Evolutionary conservation across 2,888 invertebrate species (phyloP).

Genomic region (Morinoia aosen): DNA sequence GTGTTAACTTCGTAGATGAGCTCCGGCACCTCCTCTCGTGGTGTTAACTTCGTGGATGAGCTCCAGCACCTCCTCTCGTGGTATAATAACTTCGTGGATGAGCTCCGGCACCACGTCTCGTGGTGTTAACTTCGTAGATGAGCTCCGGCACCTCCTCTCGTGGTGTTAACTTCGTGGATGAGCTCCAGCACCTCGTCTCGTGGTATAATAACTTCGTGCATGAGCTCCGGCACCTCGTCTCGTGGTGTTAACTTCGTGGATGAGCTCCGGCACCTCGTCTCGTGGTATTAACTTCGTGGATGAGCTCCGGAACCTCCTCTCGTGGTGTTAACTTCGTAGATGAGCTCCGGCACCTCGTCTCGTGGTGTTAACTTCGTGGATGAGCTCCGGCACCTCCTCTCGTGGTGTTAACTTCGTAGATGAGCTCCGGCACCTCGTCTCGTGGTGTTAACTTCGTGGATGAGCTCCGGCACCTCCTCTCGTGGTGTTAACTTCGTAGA

Average conservation of each 20-base stretch:
- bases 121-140: not conserved
- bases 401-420: too few relatives aligned
- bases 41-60: not conserved
- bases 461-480: too few relatives aligned
- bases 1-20: not conserved
- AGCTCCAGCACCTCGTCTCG: not conserved
- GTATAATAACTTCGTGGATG: not conserved
- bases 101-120: not conserved
- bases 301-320: too few relatives aligned
- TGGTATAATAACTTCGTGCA: not conserved
- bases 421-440: not conserved
- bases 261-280: not conserved
- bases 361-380: not conserved
- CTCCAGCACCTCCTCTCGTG: not conserved
- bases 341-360: not conserved
- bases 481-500: too few relatives aligned
- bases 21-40: not conserved
- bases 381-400: too few relatives aligned
- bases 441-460: not conserved
- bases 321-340: too few relatives aligned
- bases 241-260: too few relatives aligned
- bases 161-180: not conserved
- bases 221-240: too few relatives aligned
- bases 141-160: too few relatives aligned
- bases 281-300: not conserved